These are phyloP conservation scores for Haplochromis burtoni DNA, from an alignment of 2,113 vertebrate species.

Conservation along the genomic window DNA sequence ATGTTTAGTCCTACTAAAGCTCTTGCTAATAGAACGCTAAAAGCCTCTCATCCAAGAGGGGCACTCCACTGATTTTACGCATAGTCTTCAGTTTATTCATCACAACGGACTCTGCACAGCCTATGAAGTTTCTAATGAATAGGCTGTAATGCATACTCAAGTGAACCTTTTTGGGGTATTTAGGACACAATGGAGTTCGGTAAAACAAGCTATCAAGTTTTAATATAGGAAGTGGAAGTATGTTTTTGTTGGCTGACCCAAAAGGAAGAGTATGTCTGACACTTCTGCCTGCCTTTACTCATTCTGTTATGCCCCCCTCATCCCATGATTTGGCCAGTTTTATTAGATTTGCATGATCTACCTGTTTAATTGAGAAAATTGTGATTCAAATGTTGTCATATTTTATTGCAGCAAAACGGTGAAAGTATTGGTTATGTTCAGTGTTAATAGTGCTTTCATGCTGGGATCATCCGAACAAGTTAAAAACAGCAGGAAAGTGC, in stretches of 20 bases:
- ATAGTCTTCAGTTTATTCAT: not conserved
- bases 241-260: not conserved
- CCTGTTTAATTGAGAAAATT: not conserved
- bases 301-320: not conserved
- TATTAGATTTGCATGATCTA: not conserved
- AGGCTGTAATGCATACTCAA: not conserved
- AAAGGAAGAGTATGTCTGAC: not conserved
- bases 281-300: not conserved
- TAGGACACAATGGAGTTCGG: not conserved
- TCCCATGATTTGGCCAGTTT: not conserved
- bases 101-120: not conserved
- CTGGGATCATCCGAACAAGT: not conserved
- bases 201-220: not conserved
- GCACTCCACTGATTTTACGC: not conserved
- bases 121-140: not conserved
- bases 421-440: not conserved
- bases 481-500: not conserved
- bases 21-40: not conserved
- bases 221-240: not conserved
- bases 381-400: not conserved
- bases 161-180: not conserved
- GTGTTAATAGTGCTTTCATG: not conserved
- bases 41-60: not conserved
- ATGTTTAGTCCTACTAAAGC: not conserved
- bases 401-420: not conserved